Evolutionary conservation across 1,140 invertebrate species (phyloP).

Genomic region (Tetragnatha versicolor): DNA sequence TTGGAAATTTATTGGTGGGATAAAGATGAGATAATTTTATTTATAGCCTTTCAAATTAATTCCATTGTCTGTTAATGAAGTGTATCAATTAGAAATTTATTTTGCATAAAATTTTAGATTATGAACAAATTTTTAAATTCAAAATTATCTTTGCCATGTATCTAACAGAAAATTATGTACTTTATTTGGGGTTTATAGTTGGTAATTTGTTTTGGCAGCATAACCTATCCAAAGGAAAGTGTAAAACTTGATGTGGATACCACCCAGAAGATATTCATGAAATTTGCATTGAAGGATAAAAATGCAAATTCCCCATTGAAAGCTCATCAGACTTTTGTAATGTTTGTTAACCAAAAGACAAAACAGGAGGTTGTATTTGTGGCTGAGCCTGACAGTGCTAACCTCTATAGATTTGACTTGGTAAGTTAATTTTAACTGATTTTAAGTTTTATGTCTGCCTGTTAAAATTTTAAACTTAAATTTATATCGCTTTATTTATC

Average conservation of each 20-base stretch:
- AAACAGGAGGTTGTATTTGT: conserved; percentile 90
- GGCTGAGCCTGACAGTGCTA: conserved; percentile 81
- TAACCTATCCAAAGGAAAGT: conserved; percentile 75
- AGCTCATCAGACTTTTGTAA: conserved; percentile 93
- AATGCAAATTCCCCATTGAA: conserved; percentile 72
- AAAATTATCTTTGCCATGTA: no score
- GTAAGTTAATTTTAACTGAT: conserved; percentile 66
- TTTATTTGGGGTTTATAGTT: no score
- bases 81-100: no score
- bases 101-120: no score
- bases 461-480: not conserved
- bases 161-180: no score
- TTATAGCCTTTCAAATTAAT: no score
- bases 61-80: no score
- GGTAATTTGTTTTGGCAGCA: conserved; percentile 67
- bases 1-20: no score
- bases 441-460: not conserved
- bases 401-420: conserved; percentile 91
- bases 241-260: conserved; percentile 78
- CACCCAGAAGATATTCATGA: conserved; percentile 86
- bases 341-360: conserved; percentile 70
- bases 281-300: conserved; percentile 81
- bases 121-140: no score
- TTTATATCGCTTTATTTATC: no score
- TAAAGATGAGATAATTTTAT: no score